These are phyloP conservation scores for Heliconius nattereri DNA, from an alignment of 1,140 invertebrate species.

Conservation along the genomic window DNA sequence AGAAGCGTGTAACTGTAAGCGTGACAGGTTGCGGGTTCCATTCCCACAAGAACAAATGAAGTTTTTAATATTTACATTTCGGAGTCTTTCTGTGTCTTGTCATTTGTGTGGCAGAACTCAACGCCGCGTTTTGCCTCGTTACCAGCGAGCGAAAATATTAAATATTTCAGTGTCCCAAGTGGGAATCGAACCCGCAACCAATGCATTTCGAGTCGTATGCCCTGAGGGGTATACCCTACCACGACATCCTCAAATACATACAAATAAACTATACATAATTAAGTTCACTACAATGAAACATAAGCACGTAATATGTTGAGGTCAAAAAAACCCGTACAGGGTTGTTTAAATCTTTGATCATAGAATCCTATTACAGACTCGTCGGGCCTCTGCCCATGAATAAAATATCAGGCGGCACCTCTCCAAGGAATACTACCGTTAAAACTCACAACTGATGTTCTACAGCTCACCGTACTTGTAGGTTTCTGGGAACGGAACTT, in stretches of 20 bases:
- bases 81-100: no score
- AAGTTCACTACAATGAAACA: not conserved
- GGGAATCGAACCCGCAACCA: no score
- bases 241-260: not conserved
- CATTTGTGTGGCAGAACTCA: no score
- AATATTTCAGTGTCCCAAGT: no score
- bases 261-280: not conserved
- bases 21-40: not conserved
- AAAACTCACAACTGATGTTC: slow-evolving; percentile 35
- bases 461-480: slow-evolving; percentile 28
- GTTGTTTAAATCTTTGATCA: slow-evolving; percentile 55
- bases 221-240: no score
- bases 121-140: no score
- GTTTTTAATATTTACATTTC: not conserved
- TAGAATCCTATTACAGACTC: slow-evolving; percentile 47
- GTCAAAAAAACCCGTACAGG: slow-evolving; percentile 33
- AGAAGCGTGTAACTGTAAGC: not conserved
- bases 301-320: not conserved
- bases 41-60: no score
- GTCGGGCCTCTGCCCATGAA: slow-evolving; percentile 45
- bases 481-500: not conserved
- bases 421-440: slow-evolving; percentile 31
- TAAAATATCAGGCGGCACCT: slow-evolving; percentile 48
- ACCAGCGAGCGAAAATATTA: no score
- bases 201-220: no score